A percentile compares a stretch with the other conserved stretches of the same genome.
These are phyloP conservation scores for Campopleginae sp. DNA, from an alignment of 2,888 invertebrate genomes.

Conservation along the genomic window DNA sequence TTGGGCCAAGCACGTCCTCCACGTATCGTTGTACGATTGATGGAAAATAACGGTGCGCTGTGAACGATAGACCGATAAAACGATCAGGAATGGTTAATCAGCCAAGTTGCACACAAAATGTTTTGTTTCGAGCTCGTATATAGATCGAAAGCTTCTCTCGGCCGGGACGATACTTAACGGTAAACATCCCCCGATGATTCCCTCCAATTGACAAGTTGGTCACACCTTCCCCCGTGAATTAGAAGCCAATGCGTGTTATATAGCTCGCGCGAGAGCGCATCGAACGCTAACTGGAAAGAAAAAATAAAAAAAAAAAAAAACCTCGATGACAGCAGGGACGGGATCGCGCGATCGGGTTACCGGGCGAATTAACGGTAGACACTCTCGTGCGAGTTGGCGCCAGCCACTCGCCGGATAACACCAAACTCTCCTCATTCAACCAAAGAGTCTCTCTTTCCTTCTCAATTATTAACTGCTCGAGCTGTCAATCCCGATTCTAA, in stretches of 20 bases:
- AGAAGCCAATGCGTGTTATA: slow-evolving; percentile 54
- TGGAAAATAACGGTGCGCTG: slow-evolving; percentile 19
- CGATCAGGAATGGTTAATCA: slow-evolving; percentile 75
- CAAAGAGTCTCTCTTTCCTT: not conserved
- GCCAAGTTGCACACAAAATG: slow-evolving; percentile 68
- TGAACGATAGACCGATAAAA: slow-evolving; percentile 13
- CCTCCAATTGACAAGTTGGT: slow-evolving; percentile 65
- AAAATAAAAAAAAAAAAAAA: not conserved
- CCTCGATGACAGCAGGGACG: not conserved
- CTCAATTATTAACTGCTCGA: slow-evolving; percentile 25
- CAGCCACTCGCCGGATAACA: slow-evolving; percentile 17
- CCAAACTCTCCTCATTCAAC: slow-evolving; percentile 16
- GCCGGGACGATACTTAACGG: slow-evolving; percentile 77
- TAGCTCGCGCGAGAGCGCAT: not conserved
- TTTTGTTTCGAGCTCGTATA: slow-evolving; percentile 18
- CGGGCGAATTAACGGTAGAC: slow-evolving; percentile 34
- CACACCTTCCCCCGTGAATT: slow-evolving; percentile 61
- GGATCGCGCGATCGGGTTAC: slow-evolving; percentile 23
- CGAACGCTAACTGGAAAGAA: not conserved
- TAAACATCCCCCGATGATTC: slow-evolving; percentile 67
- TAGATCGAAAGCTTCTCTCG: slow-evolving; percentile 6
- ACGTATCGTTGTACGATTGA: slow-evolving; percentile 1
- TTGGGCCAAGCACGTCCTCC: slow-evolving; percentile 1
- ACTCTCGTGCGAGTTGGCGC: slow-evolving; percentile 32
- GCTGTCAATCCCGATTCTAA: not conserved